Percentiles rank a stretch among this genome's conserved stretches.
Conservation (phyloP, 2,888 invertebrate genomes). For the Pachycephus smyrnensis region DNA sequence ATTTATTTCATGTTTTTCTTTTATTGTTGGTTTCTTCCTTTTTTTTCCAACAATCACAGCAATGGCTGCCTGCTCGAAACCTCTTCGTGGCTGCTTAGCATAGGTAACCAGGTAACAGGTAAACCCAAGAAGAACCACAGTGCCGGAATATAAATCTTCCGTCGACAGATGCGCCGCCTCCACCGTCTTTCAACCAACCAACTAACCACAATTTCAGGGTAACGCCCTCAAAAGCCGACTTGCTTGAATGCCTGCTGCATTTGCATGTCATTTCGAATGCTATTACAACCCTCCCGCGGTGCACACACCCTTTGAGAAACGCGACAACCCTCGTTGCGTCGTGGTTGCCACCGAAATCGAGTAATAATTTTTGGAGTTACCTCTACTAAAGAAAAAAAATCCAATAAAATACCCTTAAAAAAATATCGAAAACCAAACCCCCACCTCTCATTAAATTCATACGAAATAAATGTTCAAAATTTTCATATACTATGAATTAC, state of each 20-base stretch:
- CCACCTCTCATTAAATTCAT: neutral
- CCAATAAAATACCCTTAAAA: neutral
- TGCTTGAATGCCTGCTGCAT: constrained; percentile 36
- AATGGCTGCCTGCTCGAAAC: constrained; percentile 1
- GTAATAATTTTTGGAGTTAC: neutral
- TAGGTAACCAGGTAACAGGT: constrained; percentile 9
- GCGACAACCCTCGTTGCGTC: neutral
- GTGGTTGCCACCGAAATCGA: neutral
- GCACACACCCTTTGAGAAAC: constrained; percentile 2
- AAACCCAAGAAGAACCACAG: constrained; percentile 18
- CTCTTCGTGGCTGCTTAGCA: constrained; percentile 6
- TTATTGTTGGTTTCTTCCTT: neutral
- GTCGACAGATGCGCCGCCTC: constrained; percentile 64
- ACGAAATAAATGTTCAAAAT: neutral
- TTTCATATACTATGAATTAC: no score
- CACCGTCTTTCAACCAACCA: constrained; percentile 61
- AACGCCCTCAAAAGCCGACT: constrained; percentile 59
- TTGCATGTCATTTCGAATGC: constrained; percentile 55
- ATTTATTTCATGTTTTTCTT: neutral
- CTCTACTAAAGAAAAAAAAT: neutral
- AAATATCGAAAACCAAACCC: no score
- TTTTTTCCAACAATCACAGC: neutral
- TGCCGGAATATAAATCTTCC: constrained; percentile 60
- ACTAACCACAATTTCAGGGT: constrained; percentile 59
- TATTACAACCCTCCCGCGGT: neutral